Conservation (phyloP, 2,888 invertebrate species). For the Agrochola lychnidis region DNA sequence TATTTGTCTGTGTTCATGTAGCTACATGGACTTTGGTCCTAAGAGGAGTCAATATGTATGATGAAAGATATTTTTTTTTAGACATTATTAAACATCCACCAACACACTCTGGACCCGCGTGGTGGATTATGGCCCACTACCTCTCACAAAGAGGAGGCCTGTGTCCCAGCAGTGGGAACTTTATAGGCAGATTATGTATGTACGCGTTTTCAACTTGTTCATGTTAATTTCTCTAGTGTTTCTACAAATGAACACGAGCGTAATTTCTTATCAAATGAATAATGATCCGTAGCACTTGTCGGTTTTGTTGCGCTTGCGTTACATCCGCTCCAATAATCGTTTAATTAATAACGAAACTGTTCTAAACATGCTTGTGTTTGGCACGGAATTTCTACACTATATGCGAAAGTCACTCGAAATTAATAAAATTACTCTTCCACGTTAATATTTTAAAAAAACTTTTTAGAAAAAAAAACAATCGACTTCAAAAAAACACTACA, state of each 20-base stretch:
- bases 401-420: neutral
- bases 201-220: neutral
- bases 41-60: neutral
- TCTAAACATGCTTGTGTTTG: constrained; percentile 11
- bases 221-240: constrained; percentile 19
- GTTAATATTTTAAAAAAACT: constrained; percentile 1
- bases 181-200: too few relatives aligned
- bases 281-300: constrained; percentile 43
- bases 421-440: neutral
- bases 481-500: too few relatives aligned
- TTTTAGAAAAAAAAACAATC: too few relatives aligned
- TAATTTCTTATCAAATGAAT: constrained; percentile 48
- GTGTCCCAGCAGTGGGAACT: too few relatives aligned
- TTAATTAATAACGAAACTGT: constrained; percentile 31
- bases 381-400: neutral
- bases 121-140: too few relatives aligned
- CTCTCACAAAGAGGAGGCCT: too few relatives aligned
- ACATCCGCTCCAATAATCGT: constrained; percentile 45
- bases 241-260: constrained; percentile 27
- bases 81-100: neutral
- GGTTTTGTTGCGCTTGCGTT: constrained; percentile 33
- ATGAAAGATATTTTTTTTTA: neutral
- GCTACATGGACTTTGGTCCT: neutral
- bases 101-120: too few relatives aligned
- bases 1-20: neutral